Evolutionary conservation across 2,113 vertebrate species (phyloP).

Genomic region (Nannobrachium achirus): DNA sequence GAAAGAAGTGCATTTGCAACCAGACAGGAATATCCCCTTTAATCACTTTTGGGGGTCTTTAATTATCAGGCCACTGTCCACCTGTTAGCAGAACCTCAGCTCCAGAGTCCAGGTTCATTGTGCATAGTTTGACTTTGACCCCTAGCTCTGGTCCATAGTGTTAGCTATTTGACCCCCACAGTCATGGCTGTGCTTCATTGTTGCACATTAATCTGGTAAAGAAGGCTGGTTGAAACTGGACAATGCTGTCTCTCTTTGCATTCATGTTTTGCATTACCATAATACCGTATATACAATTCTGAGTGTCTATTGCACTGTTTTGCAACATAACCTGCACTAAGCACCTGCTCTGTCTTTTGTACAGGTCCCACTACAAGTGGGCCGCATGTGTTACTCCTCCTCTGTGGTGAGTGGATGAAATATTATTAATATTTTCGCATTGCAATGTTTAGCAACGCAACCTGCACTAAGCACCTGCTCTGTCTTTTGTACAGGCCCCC

Average conservation of each 20-base stretch:
- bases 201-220: conserved; percentile 49
- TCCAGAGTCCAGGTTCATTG: not conserved
- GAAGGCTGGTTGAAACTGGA: conserved; percentile 15
- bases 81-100: not conserved
- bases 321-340: not conserved
- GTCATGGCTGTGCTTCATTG: conserved; percentile 40
- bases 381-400: conserved; percentile 70
- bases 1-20: no score
- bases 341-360: conserved; percentile 9
- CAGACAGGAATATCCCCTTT: no score
- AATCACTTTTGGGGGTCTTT: no score
- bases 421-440: not conserved
- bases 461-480: not conserved
- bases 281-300: no score
- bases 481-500: conserved; percentile 59
- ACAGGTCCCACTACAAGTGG: conserved; percentile 65
- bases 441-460: not conserved
- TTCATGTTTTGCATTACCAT: not conserved
- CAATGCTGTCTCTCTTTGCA: not conserved
- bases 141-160: no score
- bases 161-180: no score
- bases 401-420: conserved; percentile 67
- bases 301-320: not conserved
- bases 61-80: no score
- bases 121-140: no score